A percentile compares a stretch with the other conserved stretches of the same genome.
Evolutionary conservation across 35 echinoderm and acorn worm genomes (phyloP).

Genomic region (Amphiura filiformis): DNA sequence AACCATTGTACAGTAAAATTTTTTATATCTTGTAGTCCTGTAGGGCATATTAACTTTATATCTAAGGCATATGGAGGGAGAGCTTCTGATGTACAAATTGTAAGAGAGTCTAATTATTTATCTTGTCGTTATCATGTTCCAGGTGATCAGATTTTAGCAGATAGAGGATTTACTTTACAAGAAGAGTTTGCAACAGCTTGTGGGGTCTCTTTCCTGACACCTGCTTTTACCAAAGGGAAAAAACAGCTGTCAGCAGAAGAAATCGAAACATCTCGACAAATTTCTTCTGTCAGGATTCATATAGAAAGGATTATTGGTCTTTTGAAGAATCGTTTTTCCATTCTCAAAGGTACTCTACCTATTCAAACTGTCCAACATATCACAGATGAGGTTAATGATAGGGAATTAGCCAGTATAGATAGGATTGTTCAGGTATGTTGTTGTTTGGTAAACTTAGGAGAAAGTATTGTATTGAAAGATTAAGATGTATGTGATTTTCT

Average conservation of each 20-base stretch:
- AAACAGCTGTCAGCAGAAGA: conserved; percentile 41
- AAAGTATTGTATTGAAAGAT: not conserved
- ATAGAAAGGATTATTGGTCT: conserved; percentile 51
- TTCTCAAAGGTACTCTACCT: conserved; percentile 17
- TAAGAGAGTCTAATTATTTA: not conserved
- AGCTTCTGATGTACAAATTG: not conserved
- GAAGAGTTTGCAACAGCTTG: not conserved
- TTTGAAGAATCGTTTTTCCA: conserved; percentile 33
- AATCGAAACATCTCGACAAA: conserved; percentile 43
- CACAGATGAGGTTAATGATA: not conserved
- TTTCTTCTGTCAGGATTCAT: conserved; percentile 33
- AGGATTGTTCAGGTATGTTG: not conserved
- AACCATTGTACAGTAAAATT: conserved; percentile 41
- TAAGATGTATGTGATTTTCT: no score
- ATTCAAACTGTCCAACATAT: not conserved
- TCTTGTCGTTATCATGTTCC: not conserved
- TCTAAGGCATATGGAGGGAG: not conserved
- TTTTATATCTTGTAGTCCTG: conserved; percentile 38
- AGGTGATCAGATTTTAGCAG: not conserved
- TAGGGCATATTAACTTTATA: conserved; percentile 34
- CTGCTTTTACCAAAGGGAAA: conserved; percentile 55
- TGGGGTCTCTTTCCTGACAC: conserved; percentile 33
- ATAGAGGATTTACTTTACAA: not conserved
- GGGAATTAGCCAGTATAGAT: not conserved
- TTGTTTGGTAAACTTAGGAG: not conserved